Evolutionary conservation across 2,888 invertebrate species (phyloP).

Genomic region (Agapostemon virescens): DNA sequence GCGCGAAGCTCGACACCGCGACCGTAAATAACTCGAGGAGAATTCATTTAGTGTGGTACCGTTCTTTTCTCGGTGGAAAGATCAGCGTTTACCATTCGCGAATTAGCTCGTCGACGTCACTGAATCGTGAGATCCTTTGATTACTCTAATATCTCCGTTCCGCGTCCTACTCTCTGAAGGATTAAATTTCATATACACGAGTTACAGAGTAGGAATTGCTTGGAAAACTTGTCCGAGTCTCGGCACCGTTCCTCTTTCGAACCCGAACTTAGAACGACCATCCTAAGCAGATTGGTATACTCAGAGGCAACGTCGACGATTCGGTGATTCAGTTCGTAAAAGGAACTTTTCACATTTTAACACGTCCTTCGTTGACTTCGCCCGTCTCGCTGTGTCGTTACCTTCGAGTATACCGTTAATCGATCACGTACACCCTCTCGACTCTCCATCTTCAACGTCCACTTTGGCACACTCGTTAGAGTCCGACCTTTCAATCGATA

Average conservation of each 20-base stretch:
- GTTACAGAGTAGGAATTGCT: constrained; percentile 7
- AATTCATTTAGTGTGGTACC: neutral
- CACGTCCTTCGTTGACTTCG: neutral
- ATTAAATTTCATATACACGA: constrained; percentile 19
- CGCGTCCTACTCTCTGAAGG: neutral
- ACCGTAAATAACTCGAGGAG: constrained; percentile 10
- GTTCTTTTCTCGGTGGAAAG: neutral
- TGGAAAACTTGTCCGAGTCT: neutral
- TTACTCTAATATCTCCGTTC: constrained; percentile 1
- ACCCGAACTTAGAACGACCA: neutral
- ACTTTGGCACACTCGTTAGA: constrained; percentile 6
- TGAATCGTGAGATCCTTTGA: neutral
- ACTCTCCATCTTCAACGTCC: neutral
- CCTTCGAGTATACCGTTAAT: neutral
- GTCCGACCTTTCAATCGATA: neutral
- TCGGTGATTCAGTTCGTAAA: neutral
- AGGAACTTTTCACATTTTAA: neutral
- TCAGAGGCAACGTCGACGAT: neutral
- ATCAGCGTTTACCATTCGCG: neutral
- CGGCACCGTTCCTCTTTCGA: neutral
- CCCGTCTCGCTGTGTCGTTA: neutral
- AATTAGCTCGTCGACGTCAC: neutral
- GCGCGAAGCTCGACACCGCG: neutral
- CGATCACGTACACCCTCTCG: neutral
- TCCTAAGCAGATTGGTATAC: neutral